These are phyloP conservation scores for Leptopterna dolabrata DNA, from an alignment of 2,888 invertebrate species.

Conservation along the genomic window DNA sequence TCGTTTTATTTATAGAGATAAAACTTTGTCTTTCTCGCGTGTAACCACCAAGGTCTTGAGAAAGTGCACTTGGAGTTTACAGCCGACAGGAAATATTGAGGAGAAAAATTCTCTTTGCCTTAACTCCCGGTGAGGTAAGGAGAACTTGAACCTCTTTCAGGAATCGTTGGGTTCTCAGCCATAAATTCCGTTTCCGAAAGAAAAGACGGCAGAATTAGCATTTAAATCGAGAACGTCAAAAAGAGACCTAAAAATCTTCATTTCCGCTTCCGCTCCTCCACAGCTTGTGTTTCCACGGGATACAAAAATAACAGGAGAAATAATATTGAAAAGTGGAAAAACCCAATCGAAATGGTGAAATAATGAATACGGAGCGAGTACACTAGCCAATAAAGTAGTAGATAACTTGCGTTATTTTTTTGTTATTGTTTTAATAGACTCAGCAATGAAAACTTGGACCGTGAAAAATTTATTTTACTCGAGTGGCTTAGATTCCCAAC, in stretches of 20 bases:
- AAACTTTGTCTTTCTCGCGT: background rate
- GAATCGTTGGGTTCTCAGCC: background rate
- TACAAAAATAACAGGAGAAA: background rate
- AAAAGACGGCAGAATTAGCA: background rate
- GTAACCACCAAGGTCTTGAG: background rate
- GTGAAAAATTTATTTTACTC: no score
- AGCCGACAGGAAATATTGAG: background rate
- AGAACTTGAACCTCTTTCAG: background rate
- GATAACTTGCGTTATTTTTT: no score
- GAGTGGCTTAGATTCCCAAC: no score
- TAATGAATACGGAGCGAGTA: no score
- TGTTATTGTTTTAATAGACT: no score
- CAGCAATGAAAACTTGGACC: no score
- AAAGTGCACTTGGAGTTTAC: background rate
- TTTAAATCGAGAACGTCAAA: conserved; percentile 3
- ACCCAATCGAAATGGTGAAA: no score
- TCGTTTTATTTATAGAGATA: background rate
- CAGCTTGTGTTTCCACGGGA: background rate
- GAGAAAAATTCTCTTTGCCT: background rate
- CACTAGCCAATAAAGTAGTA: no score
- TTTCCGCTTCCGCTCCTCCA: background rate
- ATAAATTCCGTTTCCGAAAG: background rate
- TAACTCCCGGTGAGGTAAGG: background rate
- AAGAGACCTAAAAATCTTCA: background rate
- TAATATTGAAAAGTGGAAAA: background rate